phyloP scores from a whole-genome alignment of 2,888 invertebrate species.

The Neoitamus cyanurus region DNA sequence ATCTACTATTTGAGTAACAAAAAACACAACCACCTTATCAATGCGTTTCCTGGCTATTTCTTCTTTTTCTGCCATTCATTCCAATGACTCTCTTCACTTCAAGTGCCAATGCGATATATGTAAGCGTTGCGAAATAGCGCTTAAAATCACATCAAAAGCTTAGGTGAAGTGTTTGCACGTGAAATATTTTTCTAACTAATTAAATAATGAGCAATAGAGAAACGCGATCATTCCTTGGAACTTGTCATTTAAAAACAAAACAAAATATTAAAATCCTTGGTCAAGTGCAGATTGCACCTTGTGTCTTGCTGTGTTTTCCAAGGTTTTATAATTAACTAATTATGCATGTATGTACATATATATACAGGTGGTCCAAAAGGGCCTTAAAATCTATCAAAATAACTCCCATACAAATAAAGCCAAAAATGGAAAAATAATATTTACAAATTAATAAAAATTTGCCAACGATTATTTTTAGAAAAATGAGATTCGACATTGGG shows the following conservation, averaged over 20 bases:
- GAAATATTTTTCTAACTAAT: slow-evolving; percentile 18
- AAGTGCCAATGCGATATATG: neutral
- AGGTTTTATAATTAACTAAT: too few species aligned
- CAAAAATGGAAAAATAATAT: too few species aligned
- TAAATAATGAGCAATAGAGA: neutral
- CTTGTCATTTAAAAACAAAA: neutral
- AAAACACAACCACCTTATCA: neutral
- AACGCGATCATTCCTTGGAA: neutral
- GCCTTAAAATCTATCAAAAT: too few species aligned
- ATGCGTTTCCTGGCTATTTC: neutral
- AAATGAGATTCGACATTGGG: too few species aligned
- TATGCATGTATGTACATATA: too few species aligned
- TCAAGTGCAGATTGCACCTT: too few species aligned
- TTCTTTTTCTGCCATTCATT: neutral
- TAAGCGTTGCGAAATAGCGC: slow-evolving; percentile 33
- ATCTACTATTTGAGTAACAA: neutral
- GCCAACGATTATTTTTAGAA: too few species aligned
- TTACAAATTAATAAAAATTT: too few species aligned
- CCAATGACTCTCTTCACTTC: neutral
- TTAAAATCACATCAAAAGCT: slow-evolving; percentile 45
- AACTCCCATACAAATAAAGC: too few species aligned
- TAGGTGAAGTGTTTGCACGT: neutral
- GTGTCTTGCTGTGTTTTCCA: too few species aligned
- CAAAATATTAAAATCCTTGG: too few species aligned
- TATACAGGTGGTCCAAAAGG: too few species aligned